Conservation (phyloP, 2,113 vertebrate species). For the Sylvietta virens region DNA sequence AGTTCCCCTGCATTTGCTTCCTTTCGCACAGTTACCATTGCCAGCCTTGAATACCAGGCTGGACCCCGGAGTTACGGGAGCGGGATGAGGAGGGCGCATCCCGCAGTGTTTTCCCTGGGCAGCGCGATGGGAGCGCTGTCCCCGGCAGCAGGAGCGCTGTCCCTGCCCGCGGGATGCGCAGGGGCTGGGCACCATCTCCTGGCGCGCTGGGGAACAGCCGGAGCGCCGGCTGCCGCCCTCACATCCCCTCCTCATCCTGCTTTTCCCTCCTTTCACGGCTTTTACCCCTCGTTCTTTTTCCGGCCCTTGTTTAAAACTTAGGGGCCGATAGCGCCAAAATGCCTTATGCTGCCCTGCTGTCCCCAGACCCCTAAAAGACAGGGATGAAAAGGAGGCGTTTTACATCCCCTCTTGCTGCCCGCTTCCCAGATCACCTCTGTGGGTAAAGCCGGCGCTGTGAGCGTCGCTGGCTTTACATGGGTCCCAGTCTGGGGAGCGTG, state of each 20-base stretch:
- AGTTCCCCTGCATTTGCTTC: neutral
- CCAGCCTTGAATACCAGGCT: neutral
- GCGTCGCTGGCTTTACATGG: neutral
- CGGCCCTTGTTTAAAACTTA: neutral
- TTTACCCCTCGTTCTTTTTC: neutral
- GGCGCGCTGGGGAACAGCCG: slow-evolving; percentile 62
- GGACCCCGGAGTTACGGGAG: neutral
- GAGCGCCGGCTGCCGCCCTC: neutral
- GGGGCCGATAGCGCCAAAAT: fast-evolving
- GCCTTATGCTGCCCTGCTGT: neutral
- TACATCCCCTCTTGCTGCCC: too few species aligned
- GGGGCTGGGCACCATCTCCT: slow-evolving; percentile 88
- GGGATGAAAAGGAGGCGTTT: neutral
- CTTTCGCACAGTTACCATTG: neutral
- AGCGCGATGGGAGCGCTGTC: neutral
- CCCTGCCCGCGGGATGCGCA: slow-evolving; percentile 23
- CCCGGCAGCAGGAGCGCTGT: neutral
- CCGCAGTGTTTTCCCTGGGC: neutral
- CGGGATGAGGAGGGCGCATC: neutral
- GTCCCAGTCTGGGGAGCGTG: fast-evolving
- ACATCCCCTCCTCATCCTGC: fast-evolving
- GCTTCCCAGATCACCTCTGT: fast-evolving
- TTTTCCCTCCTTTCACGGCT: too few species aligned
- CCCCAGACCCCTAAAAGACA: neutral
- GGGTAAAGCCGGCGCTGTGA: fast-evolving